Conservation (phyloP, 23 tunicate species). For the Trididemnum clinides region DNA sequence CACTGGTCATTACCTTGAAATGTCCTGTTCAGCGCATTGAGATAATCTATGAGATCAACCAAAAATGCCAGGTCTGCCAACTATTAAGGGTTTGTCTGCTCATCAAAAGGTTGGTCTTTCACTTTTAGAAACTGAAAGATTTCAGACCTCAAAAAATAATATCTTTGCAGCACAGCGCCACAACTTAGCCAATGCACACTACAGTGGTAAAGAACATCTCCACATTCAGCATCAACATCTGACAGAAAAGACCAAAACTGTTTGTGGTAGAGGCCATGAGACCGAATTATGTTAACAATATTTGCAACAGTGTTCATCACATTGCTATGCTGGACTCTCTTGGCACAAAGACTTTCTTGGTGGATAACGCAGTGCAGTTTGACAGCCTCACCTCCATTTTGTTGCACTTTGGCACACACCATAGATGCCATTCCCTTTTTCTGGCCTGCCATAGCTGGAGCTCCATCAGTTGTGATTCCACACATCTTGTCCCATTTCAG, state of each 20-base stretch:
- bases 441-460: conserved; percentile 24
- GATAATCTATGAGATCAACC: neutral
- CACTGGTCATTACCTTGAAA: no score
- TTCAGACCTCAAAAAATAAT: no score
- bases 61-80: no score
- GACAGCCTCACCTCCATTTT: conserved; percentile 8
- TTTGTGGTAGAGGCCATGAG: neutral
- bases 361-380: neutral
- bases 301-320: neutral
- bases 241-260: no score
- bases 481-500: conserved; percentile 16
- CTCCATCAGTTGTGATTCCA: conserved; percentile 17
- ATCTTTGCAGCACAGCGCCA: conserved; percentile 6
- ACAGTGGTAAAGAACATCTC: no score
- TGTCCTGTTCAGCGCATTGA: neutral
- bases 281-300: conserved; percentile 6
- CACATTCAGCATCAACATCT: no score
- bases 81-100: neutral
- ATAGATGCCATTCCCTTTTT: conserved; percentile 12
- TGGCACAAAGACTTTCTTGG: conserved; percentile 6
- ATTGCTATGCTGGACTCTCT: neutral
- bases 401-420: conserved; percentile 3
- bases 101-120: neutral
- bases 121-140: neutral
- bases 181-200: neutral